Base-by-base conservation (phyloP, 2,888 invertebrate species). In the Morpho deidamia region DNA sequence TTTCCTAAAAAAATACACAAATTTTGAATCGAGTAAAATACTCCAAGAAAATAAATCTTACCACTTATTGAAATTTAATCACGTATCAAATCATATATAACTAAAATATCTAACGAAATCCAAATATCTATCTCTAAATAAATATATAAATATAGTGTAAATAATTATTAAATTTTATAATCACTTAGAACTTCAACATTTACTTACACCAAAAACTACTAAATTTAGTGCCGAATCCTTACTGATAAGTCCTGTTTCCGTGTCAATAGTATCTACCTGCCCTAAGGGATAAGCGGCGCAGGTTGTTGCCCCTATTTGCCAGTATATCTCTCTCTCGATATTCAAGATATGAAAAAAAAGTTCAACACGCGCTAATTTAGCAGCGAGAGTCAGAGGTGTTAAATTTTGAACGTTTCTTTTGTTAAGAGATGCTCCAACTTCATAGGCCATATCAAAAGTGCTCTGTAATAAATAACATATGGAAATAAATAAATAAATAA, bases 291-390 rank as follows among this genome's bases (percentile, higher is more conserved):
- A 99, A 0, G 99, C 99, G 0, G 99, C 98, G 78, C 98, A 99
- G 0, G 98, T 98, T 5, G 99, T 97, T 59, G 97, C 95, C 0
- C 97, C 97, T 64, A 97, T 95, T 78, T 98, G 97, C 99, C 99
- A 99, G 78, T 98, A 98, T 64, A 98, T 97, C 86, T 99, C 98
- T 34, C 99, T 86, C 76, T 98, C 98, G 59, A 99, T 95, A 81
- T 98, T 98, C 72, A 99, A 90, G 64, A 99, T 98, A 72, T 99
- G 98, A 73, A 98, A 97, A 83, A 99, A 99, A 92, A 99, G 95
- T 79, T 98, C 98, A 12, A 96, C 96, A 44, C 96, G 92, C 0
- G 97, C 99, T 64, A 99, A 83, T 80, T 97, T 97, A 0, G 99
- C 99, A 0, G 99, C 95, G 65, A 99, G 78, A 0, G 98, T 99